Evolutionary conservation across 2,113 vertebrate species (phyloP).

Genomic region (Macrotis lagotis): DNA sequence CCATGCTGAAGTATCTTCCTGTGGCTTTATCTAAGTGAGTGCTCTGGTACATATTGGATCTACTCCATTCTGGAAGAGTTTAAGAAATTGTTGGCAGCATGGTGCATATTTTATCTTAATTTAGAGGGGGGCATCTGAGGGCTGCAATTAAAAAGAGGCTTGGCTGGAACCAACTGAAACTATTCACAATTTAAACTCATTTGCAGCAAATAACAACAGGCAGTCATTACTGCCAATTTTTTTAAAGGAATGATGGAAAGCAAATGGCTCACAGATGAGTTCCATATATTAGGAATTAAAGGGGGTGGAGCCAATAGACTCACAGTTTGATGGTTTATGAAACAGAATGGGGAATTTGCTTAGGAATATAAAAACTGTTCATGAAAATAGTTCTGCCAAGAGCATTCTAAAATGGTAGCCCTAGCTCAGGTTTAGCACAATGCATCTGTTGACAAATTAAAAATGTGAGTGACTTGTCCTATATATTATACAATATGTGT

Average conservation of each 20-base stretch:
- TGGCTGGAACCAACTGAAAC: constrained; percentile 54
- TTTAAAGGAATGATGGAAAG: neutral
- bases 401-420: neutral
- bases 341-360: constrained; percentile 18
- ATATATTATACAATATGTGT: neutral
- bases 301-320: neutral
- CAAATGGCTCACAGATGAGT: neutral
- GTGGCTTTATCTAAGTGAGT: constrained; percentile 53
- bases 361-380: constrained; percentile 16
- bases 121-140: constrained; percentile 60
- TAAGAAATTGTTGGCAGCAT: constrained; percentile 65
- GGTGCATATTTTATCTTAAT: constrained; percentile 71
- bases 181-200: constrained; percentile 66
- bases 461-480: neutral
- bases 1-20: constrained; percentile 58
- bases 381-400: neutral
- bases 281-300: neutral
- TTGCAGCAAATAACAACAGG: constrained; percentile 61
- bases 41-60: constrained; percentile 54
- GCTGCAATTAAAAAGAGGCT: constrained; percentile 65
- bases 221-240: constrained; percentile 24
- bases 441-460: neutral
- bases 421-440: neutral
- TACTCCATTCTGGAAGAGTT: constrained; percentile 63
- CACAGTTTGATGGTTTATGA: neutral